phyloP scores from a whole-genome alignment of 2,888 invertebrate species.

The Agapetus fuscipes region DNA sequence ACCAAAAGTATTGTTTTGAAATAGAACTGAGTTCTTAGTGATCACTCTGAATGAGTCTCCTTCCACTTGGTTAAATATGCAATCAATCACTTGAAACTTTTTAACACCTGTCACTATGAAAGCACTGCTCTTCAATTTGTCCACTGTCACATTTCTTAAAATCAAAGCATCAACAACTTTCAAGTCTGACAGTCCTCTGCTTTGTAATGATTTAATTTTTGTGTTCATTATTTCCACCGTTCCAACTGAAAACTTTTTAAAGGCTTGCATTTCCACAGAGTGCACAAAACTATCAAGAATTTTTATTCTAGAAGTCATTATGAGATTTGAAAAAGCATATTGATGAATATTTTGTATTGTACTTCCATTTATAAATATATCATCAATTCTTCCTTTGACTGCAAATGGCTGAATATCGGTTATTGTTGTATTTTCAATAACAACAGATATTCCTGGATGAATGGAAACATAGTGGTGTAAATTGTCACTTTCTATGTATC shows the following conservation, averaged over 20 bases:
- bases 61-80: conserved; percentile 48
- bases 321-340: conserved; percentile 66
- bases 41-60: conserved; percentile 55
- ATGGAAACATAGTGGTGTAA: conserved; percentile 27
- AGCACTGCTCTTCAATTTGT: conserved; percentile 55
- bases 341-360: conserved; percentile 53
- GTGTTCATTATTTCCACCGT: conserved; percentile 56
- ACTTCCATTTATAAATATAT: conserved; percentile 54
- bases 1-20: conserved; percentile 55
- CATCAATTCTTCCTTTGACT: conserved; percentile 62
- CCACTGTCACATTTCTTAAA: conserved; percentile 55
- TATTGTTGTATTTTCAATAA: conserved; percentile 41
- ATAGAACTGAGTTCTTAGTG: conserved; percentile 51
- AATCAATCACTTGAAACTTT: conserved; percentile 51
- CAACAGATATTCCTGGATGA: conserved; percentile 44
- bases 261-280: conserved; percentile 59
- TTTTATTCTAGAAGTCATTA: conserved; percentile 53
- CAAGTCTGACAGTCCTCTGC: conserved; percentile 63
- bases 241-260: conserved; percentile 67
- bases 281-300: conserved; percentile 51
- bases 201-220: conserved; percentile 51
- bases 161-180: conserved; percentile 56
- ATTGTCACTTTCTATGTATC: conserved; percentile 54
- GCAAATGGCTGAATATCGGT: conserved; percentile 49
- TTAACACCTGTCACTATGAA: conserved; percentile 56